Conservation (phyloP, 2,888 invertebrate genomes). For the Yponomeuta sedellus region DNA sequence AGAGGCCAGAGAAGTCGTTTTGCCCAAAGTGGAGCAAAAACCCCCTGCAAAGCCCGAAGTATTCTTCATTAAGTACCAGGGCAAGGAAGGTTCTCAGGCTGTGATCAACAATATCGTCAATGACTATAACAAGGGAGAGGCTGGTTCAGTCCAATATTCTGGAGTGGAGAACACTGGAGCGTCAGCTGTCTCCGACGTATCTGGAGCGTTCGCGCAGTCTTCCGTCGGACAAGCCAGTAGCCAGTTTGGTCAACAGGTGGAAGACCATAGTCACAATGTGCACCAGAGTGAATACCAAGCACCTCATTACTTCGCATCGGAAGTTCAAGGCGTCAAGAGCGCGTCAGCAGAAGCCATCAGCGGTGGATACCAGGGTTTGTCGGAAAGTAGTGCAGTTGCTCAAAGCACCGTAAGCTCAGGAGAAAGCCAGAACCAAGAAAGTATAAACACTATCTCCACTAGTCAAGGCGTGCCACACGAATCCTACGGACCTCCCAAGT, state of each 20-base stretch:
- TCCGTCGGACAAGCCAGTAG: background rate
- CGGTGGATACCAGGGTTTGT: slow-evolving; percentile 10
- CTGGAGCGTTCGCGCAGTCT: slow-evolving; percentile 3
- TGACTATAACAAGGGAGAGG: slow-evolving; percentile 47
- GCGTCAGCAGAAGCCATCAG: background rate
- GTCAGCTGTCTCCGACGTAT: background rate
- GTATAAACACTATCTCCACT: slow-evolving; percentile 42
- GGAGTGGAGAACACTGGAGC: background rate
- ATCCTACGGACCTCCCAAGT: slow-evolving; percentile 60
- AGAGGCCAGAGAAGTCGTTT: slow-evolving; percentile 79
- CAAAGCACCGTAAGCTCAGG: slow-evolving; percentile 8
- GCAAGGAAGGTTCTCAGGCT: slow-evolving; percentile 72
- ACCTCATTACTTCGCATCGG: slow-evolving; percentile 9
- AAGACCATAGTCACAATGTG: background rate
- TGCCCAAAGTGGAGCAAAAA: slow-evolving; percentile 81
- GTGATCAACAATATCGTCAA: slow-evolving; percentile 64
- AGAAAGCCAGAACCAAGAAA: slow-evolving; percentile 27
- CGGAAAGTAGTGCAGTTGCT: background rate
- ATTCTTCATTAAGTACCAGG: slow-evolving; percentile 86
- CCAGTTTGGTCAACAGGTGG: background rate
- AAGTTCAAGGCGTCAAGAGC: background rate
- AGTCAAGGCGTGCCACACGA: slow-evolving; percentile 64
- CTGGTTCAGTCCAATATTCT: background rate
- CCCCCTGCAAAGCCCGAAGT: slow-evolving; percentile 86
- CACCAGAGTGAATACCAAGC: slow-evolving; percentile 13